These are phyloP conservation scores for Petrolisthes manimaculis DNA, from an alignment of 2,888 invertebrate genomes.

Conservation along the genomic window DNA sequence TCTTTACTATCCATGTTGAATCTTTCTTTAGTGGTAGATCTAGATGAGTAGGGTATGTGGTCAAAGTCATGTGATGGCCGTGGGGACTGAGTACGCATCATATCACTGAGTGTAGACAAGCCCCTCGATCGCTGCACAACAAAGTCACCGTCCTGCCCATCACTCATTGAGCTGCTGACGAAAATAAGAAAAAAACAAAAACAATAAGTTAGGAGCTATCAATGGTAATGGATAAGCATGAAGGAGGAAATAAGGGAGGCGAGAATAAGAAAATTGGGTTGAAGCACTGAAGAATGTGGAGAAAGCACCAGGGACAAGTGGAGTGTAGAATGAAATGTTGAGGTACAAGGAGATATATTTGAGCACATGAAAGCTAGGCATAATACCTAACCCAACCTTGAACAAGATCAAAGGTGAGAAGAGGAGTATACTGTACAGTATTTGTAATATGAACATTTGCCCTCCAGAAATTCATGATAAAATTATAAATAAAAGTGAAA, in stretches of 20 bases:
- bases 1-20: constrained; percentile 77
- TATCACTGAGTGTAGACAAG: constrained; percentile 64
- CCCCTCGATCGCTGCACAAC: constrained; percentile 65
- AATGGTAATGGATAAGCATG: neutral
- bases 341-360: too few species aligned
- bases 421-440: too few species aligned
- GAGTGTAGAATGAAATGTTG: too few species aligned
- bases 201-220: neutral
- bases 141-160: constrained; percentile 65
- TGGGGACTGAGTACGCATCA: constrained; percentile 64
- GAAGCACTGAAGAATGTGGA: neutral
- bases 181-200: constrained; percentile 12
- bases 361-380: too few species aligned
- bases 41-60: constrained; percentile 43
- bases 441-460: too few species aligned
- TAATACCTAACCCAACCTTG: too few species aligned
- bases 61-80: constrained; percentile 62
- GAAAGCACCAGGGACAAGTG: too few species aligned
- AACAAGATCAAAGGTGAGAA: too few species aligned
- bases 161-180: constrained; percentile 63
- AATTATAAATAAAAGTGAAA: too few species aligned
- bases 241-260: neutral
- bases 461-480: too few species aligned
- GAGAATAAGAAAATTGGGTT: neutral
- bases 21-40: constrained; percentile 73